These are phyloP conservation scores for Diarsia rubi DNA, from an alignment of 2,888 invertebrate species.

Conservation along the genomic window DNA sequence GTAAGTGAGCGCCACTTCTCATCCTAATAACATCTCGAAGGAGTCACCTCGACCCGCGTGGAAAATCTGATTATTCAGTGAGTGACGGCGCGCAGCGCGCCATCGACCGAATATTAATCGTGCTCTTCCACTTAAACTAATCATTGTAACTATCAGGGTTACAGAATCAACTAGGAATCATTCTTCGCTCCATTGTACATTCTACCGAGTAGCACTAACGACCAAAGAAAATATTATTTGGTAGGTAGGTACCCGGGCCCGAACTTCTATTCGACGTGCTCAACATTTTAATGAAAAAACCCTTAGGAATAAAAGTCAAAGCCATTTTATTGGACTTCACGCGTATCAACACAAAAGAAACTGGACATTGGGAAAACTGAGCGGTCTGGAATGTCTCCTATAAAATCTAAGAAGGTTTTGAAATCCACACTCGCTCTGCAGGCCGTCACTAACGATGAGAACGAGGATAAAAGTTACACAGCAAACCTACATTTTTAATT, in stretches of 20 bases:
- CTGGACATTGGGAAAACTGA: constrained; percentile 48
- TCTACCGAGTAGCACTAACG: constrained; percentile 72
- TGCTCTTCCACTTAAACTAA: constrained; percentile 75
- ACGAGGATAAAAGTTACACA: constrained; percentile 8
- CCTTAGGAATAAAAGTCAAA: constrained; percentile 62
- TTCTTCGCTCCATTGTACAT: constrained; percentile 79
- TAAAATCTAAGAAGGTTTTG: constrained; percentile 53
- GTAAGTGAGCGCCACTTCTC: constrained; percentile 64
- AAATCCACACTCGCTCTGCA: constrained; percentile 34
- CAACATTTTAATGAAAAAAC: constrained; percentile 58
- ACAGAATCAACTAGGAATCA: constrained; percentile 73
- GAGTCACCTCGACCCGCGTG: constrained; percentile 74
- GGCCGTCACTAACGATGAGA: constrained; percentile 14
- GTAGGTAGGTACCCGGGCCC: constrained; percentile 67
- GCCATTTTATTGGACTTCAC: constrained; percentile 66
- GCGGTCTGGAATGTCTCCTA: constrained; percentile 53
- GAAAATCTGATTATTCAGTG: constrained; percentile 82
- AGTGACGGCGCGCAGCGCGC: constrained; percentile 76
- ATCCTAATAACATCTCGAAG: constrained; percentile 74
- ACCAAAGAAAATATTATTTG: constrained; percentile 75
- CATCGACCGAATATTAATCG: constrained; percentile 81
- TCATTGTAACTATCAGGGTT: constrained; percentile 77
- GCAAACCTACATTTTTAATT: constrained; percentile 9
- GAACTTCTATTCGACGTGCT: constrained; percentile 65
- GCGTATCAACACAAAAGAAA: constrained; percentile 59